phyloP scores from a whole-genome alignment of 2,888 invertebrate species.

The Thecophora atra region DNA sequence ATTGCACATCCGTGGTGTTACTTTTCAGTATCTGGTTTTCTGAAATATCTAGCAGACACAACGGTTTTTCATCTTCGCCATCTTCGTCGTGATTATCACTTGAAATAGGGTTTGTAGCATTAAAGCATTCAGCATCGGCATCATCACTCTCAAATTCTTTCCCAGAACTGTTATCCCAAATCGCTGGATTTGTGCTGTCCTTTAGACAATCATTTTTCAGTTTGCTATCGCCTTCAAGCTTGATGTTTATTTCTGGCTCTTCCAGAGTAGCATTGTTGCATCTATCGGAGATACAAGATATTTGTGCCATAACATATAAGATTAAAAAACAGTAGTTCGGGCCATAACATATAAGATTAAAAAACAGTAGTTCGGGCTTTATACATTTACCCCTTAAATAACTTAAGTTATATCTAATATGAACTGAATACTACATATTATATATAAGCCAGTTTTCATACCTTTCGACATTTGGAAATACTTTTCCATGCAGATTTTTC shows the following conservation, averaged over 20 bases:
- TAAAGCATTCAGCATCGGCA: slow-evolving; percentile 44
- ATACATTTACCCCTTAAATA: neutral
- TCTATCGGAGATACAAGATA: neutral
- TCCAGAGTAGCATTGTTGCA: slow-evolving; percentile 43
- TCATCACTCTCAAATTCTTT: slow-evolving; percentile 35
- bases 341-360: neutral
- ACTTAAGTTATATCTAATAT: neutral
- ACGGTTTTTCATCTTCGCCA: slow-evolving; percentile 31
- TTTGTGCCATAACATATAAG: neutral
- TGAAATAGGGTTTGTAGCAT: slow-evolving; percentile 56
- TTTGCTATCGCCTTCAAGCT: slow-evolving; percentile 19
- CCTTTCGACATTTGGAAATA: slow-evolving; percentile 16
- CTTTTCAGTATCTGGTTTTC: slow-evolving; percentile 22
- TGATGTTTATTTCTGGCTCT: slow-evolving; percentile 49
- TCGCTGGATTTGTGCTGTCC: slow-evolving; percentile 3
- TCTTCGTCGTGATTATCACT: slow-evolving; percentile 48
- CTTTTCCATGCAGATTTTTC: slow-evolving; percentile 60
- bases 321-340: neutral
- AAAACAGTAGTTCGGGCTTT: too few species aligned
- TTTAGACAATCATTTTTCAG: neutral
- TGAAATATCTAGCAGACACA: neutral
- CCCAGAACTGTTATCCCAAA: slow-evolving; percentile 3
- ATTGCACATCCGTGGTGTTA: neutral
- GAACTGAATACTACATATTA: neutral
- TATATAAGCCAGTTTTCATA: neutral